These are phyloP conservation scores for Dugesia japonica DNA, from an alignment of 2,888 invertebrate genomes.

Conservation along the genomic window DNA sequence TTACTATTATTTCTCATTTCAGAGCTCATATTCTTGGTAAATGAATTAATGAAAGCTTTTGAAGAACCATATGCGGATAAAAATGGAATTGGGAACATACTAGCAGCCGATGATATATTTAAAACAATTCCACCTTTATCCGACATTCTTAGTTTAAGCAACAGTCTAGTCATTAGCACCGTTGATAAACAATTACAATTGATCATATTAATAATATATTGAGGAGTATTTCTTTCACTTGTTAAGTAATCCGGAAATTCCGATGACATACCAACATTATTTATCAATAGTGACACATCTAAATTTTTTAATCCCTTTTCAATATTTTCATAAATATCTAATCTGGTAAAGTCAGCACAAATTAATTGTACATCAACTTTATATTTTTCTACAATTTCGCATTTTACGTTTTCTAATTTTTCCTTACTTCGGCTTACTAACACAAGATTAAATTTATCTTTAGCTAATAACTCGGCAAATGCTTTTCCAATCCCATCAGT, in stretches of 20 bases:
- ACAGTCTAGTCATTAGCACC: neutral
- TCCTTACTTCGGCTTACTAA: neutral
- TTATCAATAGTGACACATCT: neutral
- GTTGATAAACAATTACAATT: constrained; percentile 15
- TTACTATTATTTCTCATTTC: neutral
- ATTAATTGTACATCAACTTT: neutral
- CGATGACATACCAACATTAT: neutral
- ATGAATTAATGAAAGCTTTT: neutral
- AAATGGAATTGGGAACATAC: neutral
- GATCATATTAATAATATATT: neutral
- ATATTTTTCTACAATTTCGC: neutral
- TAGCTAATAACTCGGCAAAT: neutral
- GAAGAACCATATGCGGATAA: neutral
- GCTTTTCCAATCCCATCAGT: neutral
- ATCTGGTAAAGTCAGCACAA: neutral
- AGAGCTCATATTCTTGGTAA: neutral
- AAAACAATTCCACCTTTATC: neutral
- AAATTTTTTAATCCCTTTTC: neutral
- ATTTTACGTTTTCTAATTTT: neutral
- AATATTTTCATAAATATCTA: neutral
- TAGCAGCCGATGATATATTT: neutral
- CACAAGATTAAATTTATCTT: neutral
- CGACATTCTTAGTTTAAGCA: neutral
- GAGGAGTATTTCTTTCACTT: neutral
- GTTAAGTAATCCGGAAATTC: neutral